Conservation (phyloP, 2,113 vertebrate genomes). For the Cettia cetti region DNA sequence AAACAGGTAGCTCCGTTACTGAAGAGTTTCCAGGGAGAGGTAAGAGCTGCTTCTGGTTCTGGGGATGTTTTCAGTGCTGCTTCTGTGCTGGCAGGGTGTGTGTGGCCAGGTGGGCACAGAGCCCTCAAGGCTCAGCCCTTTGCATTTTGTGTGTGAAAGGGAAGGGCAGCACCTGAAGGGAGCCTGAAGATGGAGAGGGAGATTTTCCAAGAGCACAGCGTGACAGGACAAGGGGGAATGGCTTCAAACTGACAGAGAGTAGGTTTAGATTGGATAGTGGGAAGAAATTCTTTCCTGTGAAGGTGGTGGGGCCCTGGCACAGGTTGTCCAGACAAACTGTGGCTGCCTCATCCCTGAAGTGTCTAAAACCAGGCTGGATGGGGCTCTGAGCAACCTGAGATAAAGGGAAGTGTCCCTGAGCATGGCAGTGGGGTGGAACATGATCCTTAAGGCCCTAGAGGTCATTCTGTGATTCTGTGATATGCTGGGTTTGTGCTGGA, state of each 20-base stretch:
- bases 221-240: neutral
- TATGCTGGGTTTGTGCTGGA: neutral
- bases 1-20: conserved; percentile 97
- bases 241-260: neutral
- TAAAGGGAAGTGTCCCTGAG: neutral
- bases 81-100: neutral
- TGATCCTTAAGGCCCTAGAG: neutral
- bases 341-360: neutral
- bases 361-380: neutral
- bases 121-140: neutral
- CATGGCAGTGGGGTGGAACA: neutral
- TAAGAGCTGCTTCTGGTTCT: conserved; percentile 67
- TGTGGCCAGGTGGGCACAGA: neutral
- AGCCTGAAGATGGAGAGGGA: neutral
- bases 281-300: neutral
- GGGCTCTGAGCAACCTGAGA: neutral
- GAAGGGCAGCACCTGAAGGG: neutral
- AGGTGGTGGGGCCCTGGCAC: neutral
- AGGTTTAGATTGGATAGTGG: neutral
- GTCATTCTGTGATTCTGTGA: neutral
- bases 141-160: neutral
- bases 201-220: neutral
- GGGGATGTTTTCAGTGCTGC: neutral
- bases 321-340: neutral
- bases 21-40: conserved; percentile 99